Conservation (phyloP, 2,888 invertebrate genomes). For the Agrotis clavis region DNA sequence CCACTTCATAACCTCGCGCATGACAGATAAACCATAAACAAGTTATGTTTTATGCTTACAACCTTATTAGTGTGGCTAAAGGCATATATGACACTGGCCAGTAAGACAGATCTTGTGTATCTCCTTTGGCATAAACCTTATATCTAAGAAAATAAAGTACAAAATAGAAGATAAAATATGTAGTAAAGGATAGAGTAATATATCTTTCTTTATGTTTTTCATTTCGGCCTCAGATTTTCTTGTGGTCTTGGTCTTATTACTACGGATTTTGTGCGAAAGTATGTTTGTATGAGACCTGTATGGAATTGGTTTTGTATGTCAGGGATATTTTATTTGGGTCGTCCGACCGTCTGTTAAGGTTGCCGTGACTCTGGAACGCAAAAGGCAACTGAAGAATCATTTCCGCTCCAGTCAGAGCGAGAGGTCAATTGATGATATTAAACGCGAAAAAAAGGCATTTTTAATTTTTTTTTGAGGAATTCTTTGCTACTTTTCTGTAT, state of each 20-base stretch:
- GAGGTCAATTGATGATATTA: too few relatives aligned
- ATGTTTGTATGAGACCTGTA: not conserved
- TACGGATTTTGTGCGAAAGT: constrained; percentile 10
- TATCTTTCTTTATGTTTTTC: constrained; percentile 63
- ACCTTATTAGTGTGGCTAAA: constrained; percentile 64
- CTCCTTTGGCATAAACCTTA: not conserved
- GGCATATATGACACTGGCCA: constrained; percentile 42
- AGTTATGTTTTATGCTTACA: constrained; percentile 57
- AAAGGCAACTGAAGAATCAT: too few relatives aligned
- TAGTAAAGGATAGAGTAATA: constrained; percentile 34
- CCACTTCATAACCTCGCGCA: constrained; percentile 48
- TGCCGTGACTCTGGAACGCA: too few relatives aligned
- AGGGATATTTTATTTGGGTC: not conserved
- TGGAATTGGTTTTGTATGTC: not conserved
- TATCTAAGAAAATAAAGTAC: not conserved
- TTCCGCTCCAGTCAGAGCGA: too few relatives aligned
- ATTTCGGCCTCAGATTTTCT: constrained; percentile 54
- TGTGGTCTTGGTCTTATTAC: constrained; percentile 30
- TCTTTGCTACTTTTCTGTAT: too few relatives aligned
- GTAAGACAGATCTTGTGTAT: constrained; percentile 5
- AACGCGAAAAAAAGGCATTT: too few relatives aligned
- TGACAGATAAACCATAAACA: constrained; percentile 50
- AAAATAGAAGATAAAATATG: not conserved
- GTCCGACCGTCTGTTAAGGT: too few relatives aligned
- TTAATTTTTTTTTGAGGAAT: too few relatives aligned